Conservation (phyloP, 2,113 vertebrate species). For the Noturus placidus region DNA sequence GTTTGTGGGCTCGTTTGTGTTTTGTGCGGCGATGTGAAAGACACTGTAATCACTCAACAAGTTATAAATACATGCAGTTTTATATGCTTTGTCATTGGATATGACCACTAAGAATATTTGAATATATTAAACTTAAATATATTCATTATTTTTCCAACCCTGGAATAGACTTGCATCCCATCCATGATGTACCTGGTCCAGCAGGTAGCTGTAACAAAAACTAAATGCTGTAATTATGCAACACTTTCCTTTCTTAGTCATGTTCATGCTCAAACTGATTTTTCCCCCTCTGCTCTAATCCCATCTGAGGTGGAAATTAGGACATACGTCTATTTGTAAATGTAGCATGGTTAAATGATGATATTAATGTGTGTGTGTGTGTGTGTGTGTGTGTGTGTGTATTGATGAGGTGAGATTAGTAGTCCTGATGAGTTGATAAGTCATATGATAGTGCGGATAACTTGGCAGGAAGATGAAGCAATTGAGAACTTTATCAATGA, state of each 20-base stretch:
- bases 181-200: background rate
- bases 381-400: background rate
- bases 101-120: background rate
- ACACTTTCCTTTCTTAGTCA: slow-evolving; percentile 11
- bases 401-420: background rate
- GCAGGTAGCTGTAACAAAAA: background rate
- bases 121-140: background rate
- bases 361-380: background rate
- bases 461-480: background rate
- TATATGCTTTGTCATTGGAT: background rate
- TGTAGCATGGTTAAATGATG: background rate
- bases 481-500: background rate
- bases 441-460: slow-evolving; percentile 2
- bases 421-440: background rate
- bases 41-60: background rate
- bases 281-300: background rate
- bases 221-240: background rate
- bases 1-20: no score
- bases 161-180: background rate
- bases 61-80: background rate
- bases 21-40: no score
- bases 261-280: background rate
- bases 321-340: background rate
- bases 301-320: background rate
- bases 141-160: background rate